Evolutionary conservation across 2,113 vertebrate genomes (phyloP).

Genomic region (Dermatemys mawii): DNA sequence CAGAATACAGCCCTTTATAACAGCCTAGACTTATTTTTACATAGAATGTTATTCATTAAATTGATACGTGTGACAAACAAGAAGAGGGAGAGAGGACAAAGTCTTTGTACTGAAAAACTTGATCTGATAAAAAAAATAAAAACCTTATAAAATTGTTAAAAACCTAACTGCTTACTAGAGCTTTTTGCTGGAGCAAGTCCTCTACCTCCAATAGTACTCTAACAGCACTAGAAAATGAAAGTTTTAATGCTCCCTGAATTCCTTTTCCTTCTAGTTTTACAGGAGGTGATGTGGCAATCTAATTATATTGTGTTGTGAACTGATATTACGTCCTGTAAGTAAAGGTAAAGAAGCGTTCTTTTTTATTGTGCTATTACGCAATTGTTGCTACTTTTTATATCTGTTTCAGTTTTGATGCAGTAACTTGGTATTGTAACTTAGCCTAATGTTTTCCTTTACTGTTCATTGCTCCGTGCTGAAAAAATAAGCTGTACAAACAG

Average conservation of each 20-base stretch:
- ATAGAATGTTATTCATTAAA: slow-evolving; percentile 44
- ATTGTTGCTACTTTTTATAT: slow-evolving; percentile 45
- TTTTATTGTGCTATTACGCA: slow-evolving; percentile 67
- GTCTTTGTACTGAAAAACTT: slow-evolving; percentile 59
- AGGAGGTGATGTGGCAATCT: slow-evolving; percentile 42
- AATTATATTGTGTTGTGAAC: slow-evolving; percentile 65
- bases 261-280: slow-evolving; percentile 65
- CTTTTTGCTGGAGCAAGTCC: slow-evolving; percentile 53
- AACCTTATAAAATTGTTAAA: slow-evolving; percentile 66
- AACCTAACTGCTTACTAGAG: slow-evolving; percentile 69
- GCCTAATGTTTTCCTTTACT: background rate
- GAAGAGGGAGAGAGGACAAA: slow-evolving; percentile 62
- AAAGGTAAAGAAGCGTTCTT: slow-evolving; percentile 40
- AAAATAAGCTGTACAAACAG: background rate
- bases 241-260: slow-evolving; percentile 67
- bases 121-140: slow-evolving; percentile 57
- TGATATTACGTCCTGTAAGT: slow-evolving; percentile 49
- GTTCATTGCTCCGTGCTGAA: background rate
- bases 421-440: slow-evolving; percentile 33
- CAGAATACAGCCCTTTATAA: slow-evolving; percentile 15
- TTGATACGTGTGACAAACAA: slow-evolving; percentile 39
- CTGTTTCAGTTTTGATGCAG: slow-evolving; percentile 26
- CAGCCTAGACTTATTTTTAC: slow-evolving; percentile 22
- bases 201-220: slow-evolving; percentile 60
- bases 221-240: slow-evolving; percentile 62